These are phyloP conservation scores for Austrolebias charrua DNA, from an alignment of 2,797 vertebrate genomes.

Conservation along the genomic window DNA sequence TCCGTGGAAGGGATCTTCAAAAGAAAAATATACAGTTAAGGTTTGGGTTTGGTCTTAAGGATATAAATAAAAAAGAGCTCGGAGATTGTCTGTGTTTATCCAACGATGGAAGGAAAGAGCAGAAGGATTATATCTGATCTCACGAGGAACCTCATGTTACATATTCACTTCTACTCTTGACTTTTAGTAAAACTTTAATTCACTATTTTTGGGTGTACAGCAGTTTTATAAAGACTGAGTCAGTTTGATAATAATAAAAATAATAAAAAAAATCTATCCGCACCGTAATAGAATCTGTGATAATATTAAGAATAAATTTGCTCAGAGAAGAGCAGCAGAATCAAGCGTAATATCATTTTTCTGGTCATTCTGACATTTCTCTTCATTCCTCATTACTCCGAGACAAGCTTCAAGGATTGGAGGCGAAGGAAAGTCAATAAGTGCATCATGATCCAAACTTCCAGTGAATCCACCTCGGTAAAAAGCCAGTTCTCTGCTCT, in stretches of 20 bases:
- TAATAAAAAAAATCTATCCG: conserved; percentile 14
- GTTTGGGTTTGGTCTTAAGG: conserved; percentile 69
- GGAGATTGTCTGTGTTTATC: conserved; percentile 71
- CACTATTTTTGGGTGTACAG: conserved; percentile 7
- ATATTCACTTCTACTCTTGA: conserved; percentile 51
- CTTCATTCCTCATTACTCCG: conserved; percentile 36
- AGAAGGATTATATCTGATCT: conserved; percentile 64
- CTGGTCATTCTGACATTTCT: conserved; percentile 61
- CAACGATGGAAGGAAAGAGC: conserved; percentile 58
- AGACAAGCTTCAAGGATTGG: conserved; percentile 31
- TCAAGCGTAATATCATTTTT: conserved; percentile 12
- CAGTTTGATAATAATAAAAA: conserved; percentile 37
- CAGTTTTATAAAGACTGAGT: conserved; percentile 35
- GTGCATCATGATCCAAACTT: conserved; percentile 44
- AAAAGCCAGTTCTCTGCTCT: conserved; percentile 30
- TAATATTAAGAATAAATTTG: conserved; percentile 28
- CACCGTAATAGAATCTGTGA: not conserved
- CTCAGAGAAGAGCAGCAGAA: conserved; percentile 40
- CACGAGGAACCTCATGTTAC: conserved; percentile 53
- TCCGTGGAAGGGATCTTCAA: conserved; percentile 69
- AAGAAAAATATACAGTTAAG: conserved; percentile 67
- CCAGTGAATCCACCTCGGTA: conserved; percentile 20
- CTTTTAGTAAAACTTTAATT: conserved; percentile 54
- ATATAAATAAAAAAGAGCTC: conserved; percentile 68
- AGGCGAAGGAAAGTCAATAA: conserved; percentile 52